Conservation (phyloP, 2,888 invertebrate species). For the Pimpla rufipes region DNA sequence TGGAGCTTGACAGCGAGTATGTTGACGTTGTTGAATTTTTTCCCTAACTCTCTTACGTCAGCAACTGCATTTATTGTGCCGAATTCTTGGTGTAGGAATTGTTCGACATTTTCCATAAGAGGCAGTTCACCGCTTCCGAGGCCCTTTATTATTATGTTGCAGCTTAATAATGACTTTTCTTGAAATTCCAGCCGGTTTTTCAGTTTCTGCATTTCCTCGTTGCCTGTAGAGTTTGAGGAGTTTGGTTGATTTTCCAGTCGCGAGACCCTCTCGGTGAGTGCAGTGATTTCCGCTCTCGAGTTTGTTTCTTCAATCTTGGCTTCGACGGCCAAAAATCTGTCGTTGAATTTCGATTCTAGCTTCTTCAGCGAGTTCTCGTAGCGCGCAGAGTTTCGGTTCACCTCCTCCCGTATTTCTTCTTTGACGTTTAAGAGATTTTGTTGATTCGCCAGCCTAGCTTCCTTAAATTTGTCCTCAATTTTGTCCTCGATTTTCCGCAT, state of each 20-base stretch:
- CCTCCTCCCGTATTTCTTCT: constrained; percentile 1
- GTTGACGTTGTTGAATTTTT: constrained; percentile 5
- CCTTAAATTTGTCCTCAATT: background rate
- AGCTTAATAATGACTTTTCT: background rate
- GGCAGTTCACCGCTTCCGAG: background rate
- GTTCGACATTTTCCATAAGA: background rate
- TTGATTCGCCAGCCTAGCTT: constrained; percentile 5
- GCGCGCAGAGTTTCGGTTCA: background rate
- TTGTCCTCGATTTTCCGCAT: background rate
- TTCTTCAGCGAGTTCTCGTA: constrained; percentile 8
- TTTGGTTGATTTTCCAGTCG: background rate
- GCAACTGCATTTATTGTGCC: background rate
- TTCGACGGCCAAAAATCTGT: background rate
- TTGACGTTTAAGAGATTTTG: background rate
- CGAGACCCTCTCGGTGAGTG: background rate
- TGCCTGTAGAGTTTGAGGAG: background rate
- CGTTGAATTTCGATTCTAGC: background rate
- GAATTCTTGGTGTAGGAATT: background rate
- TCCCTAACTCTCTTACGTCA: constrained; percentile 1
- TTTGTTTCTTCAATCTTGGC: background rate
- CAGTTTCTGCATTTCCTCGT: constrained; percentile 1
- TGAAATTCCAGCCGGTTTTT: constrained; percentile 7
- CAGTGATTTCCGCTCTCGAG: background rate
- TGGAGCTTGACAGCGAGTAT: constrained; percentile 12
- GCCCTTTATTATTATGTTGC: background rate